Evolutionary conservation across 2,113 vertebrate species (phyloP), one percentile per base, ranked within the genome.

Genomic region (Lagopus muta): DNA sequence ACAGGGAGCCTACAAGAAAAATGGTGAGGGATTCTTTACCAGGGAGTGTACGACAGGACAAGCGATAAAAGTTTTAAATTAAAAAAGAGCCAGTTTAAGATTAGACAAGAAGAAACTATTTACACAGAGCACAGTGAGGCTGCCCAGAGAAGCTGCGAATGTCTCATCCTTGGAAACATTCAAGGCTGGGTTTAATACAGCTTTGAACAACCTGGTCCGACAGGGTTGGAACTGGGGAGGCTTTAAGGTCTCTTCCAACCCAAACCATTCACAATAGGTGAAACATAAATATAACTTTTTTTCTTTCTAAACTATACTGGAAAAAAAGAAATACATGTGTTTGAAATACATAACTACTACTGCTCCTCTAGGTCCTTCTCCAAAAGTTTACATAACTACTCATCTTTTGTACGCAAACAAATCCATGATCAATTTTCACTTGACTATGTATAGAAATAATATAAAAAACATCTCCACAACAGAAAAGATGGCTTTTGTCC

Each of bases 301-400:
- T 27, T 20, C 86, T 78, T 86, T 82, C 32, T 73, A 24, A 57
- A 40, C 48, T 24, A 72, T 30, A 76, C 20, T 30, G 14, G 14
- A 22, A 57, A 64, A 64, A 67, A 79, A n/a, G 14, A 69, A 38
- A 38, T 48, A 25, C 25, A 17, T 4, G 38, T 5, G 57, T 13
- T 36, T 64, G 12, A 52, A 75, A 42, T 21, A 40, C 11, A 57
- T 76, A 76, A 28, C 38, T 38, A 60, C 2, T 50, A 8, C 61
- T 78, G 47, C 61, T 57, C 52, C 25, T 34, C 34, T 72, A 32
- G 6, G 40, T 50, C 32, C 10, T 14, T 43, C 40, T 13, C 32
- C 17, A 25, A 24, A 1, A 0, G 43, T 50, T 32, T 50, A 57
- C 6, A 27, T 50, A 13, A 45, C 13, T 8, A 10, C 0, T 0